Evolutionary conservation across 1,140 invertebrate genomes (phyloP), one percentile per base, ranked within the genome.

Genomic region (Sitodiplosis mosellana): DNA sequence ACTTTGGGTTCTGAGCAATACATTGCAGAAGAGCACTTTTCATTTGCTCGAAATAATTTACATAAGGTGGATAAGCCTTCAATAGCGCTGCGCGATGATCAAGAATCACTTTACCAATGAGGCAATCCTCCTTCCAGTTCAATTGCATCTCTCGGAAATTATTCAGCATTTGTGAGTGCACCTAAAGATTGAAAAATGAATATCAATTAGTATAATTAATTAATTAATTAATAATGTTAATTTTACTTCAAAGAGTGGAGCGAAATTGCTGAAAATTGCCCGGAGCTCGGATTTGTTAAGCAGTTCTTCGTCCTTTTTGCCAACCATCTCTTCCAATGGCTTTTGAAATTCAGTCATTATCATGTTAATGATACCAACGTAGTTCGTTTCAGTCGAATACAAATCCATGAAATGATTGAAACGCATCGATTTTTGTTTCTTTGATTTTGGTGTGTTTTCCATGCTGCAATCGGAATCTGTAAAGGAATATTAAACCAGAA

Each of bases 11-110:
- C 54, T 80, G 81, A 62, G 77, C 76, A 70, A 94, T 90, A 71
- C 89, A 95, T 58, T 83, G 76, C 51, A 78, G 69, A 54, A 99
- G 75, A 70, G 85, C 87, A 58, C 92, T 85, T 66, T 95, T 95
- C 59, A 89, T 90, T 61, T 89, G 87, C 66, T 97, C 91, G 65
- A 95, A 97, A 65, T 88, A 97, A 67, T 98, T 98, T 10, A 97
- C 83, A 67, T 94, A 99, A 6, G 91, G 88, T 44, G 93, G 92
- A 70, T 99, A 99, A 0, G 89, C 86, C 66, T 89, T 93, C 42
- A 85, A 74, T 52, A 97, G 70, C 59, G 82, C 80, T 20, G 75
- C 74, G 40, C 77, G 74, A 61, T 88, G 87, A 64, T 83, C 81
- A 12, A 91, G 72, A 58, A 95, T 82, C 51, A 95, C 80, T 27